Evolutionary conservation across 1,140 invertebrate species (phyloP), one percentile per base, ranked within the genome.

Genomic region (Aleiodes sp.): DNA sequence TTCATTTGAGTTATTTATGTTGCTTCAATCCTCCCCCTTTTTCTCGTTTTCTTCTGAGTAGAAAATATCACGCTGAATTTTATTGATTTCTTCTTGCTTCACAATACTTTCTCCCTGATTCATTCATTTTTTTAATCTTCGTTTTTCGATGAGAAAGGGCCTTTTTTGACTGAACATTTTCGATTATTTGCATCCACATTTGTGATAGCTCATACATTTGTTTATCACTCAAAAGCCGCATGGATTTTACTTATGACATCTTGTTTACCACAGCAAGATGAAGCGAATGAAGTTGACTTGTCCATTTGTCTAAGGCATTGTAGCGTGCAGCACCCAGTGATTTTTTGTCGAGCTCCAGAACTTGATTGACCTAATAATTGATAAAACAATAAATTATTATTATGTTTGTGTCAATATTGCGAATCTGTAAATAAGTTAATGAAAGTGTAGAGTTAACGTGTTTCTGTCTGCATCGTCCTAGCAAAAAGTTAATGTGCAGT

Each of bases 291-390:
- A 99, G 88, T 87, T 98, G 97, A 81, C 91, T 91, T 52, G 96
- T 96, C 97, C 97, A 99, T 88, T 97, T 98, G 84, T 99, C 96
- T 74, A 99, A 89, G 19, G 97, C 96, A 83, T 90, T 92, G 84
- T 98, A 98, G 69, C 95, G 90, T 6, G 94, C 93, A 37, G 93
- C 93, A 76, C 93, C 95, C 62, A 92, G 88, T 31, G 92, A 92
- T 79, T 94, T 91, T 78, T 92, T 90, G 78, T 94, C 91, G 76
- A 99, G 86, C 84, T 98, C 95, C 66, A 99, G 87, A 46, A 99
- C 96, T 83, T 97, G 94, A 86, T 98, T 97, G 37, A 98, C 92
- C 85, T 86, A 29, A 26, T 68, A 70, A 67, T 52, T 29, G 70
- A n/a, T 41, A 66, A 16, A 74, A 68, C 57, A 71, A 68, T 43